These are phyloP conservation scores for Oxyruncus cristatus DNA, from an alignment of 2,113 vertebrate genomes.

Conservation along the genomic window DNA sequence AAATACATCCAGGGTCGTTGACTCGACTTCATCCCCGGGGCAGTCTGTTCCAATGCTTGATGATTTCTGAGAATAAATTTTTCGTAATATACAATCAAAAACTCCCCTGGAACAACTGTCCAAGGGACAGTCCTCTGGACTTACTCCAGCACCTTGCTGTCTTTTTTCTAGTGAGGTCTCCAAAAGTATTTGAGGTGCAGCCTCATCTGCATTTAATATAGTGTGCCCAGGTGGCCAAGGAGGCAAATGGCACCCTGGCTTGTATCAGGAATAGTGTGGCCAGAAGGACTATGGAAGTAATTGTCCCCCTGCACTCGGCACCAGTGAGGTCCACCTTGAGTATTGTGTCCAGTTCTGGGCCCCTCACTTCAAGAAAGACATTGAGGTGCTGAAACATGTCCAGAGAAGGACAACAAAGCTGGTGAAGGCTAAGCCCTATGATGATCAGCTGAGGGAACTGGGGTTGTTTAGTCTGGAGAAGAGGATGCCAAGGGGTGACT, in stretches of 20 bases:
- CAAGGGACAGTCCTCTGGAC: neutral
- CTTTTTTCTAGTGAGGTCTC: neutral
- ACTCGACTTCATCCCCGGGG: neutral
- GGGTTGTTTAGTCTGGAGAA: neutral
- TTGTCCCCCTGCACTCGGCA: fast-evolving
- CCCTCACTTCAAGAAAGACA: neutral
- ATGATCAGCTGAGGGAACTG: neutral
- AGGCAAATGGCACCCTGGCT: fast-evolving
- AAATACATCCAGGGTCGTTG: neutral
- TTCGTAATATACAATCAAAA: neutral
- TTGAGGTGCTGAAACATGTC: neutral
- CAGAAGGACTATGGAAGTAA: neutral
- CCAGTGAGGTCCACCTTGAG: neutral
- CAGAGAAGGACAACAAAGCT: neutral
- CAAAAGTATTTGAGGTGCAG: neutral
- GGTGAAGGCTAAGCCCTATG: neutral
- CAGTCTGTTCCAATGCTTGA: neutral
- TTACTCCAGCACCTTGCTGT: neutral
- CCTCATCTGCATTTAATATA: neutral
- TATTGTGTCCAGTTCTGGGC: neutral
- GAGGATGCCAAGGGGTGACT: neutral
- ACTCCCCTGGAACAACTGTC: neutral
- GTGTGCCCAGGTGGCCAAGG: neutral
- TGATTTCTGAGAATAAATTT: neutral
- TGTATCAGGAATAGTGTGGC: neutral